phyloP scores from a whole-genome alignment of 2,888 invertebrate genomes.

The Drymonia ruficornis region DNA sequence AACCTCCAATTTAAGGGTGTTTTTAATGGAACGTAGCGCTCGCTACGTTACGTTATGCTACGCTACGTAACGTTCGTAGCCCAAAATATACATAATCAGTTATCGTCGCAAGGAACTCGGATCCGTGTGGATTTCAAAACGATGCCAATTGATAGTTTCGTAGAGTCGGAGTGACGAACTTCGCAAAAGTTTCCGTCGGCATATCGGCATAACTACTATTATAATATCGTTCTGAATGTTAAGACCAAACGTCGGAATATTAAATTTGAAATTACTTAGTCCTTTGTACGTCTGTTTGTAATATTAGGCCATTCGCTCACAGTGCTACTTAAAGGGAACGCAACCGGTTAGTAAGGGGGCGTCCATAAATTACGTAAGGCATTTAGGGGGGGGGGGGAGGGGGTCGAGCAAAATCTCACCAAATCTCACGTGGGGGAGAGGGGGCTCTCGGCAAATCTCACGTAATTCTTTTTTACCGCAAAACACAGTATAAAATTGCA shows the following conservation, averaged over 20 bases:
- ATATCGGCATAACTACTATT: constrained; percentile 8
- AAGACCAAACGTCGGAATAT: constrained; percentile 18
- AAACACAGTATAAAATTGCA: no score
- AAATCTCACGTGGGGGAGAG: no score
- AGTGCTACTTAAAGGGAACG: no score
- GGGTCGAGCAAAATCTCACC: no score
- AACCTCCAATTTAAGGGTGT: background rate
- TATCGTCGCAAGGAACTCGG: constrained; percentile 23
- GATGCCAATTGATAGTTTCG: constrained; percentile 45
- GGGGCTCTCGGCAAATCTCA: no score
- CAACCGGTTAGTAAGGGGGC: no score
- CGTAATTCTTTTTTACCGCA: no score
- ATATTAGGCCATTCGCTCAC: no score
- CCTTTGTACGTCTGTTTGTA: constrained; percentile 63
- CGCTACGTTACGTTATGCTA: no score
- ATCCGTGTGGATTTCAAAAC: constrained; percentile 41
- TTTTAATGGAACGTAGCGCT: background rate
- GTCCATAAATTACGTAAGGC: no score
- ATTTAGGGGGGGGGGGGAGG: no score
- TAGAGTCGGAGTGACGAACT: constrained; percentile 23
- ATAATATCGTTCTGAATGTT: constrained; percentile 11
- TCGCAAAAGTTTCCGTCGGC: constrained; percentile 25
- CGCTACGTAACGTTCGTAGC: background rate
- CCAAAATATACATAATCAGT: constrained; percentile 7
- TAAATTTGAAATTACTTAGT: constrained; percentile 48